Evolutionary conservation across 53 echinoderm and acorn worm genomes (phyloP).

Genomic region (Stichopus horrens): DNA sequence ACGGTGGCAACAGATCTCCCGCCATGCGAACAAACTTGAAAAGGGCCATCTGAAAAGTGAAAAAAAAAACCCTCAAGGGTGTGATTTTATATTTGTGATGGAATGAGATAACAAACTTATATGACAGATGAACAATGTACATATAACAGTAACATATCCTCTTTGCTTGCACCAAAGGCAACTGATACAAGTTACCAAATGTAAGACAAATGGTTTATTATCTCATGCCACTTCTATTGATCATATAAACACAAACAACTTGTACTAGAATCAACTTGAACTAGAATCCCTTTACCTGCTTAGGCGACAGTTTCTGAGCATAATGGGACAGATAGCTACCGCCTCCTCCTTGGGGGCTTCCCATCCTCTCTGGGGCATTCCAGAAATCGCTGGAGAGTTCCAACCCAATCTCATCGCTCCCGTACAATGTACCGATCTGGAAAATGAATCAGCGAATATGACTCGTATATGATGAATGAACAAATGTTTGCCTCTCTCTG

Average conservation of each 20-base stretch:
- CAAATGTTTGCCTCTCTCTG: no score
- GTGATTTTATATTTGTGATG: no score
- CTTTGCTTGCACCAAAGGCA: no score
- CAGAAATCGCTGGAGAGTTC: constrained; percentile 82
- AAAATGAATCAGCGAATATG: background rate
- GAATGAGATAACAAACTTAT: no score
- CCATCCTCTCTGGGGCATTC: constrained; percentile 74
- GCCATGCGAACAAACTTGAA: constrained; percentile 99
- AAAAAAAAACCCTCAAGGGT: background rate
- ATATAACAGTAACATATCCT: no score
- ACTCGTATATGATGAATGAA: no score
- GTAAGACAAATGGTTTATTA: no score
- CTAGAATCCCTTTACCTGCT: constrained; percentile 62
- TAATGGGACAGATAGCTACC: constrained; percentile 62
- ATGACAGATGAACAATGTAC: no score
- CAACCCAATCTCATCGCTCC: constrained; percentile 66
- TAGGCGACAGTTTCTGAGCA: constrained; percentile 80
- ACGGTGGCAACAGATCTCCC: constrained; percentile 88
- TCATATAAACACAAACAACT: no score
- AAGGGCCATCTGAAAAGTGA: constrained; percentile 72
- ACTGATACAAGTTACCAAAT: no score
- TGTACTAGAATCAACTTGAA: no score
- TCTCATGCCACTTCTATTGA: no score
- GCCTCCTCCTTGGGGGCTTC: constrained; percentile 60
- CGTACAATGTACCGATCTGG: constrained; percentile 76